phyloP scores from a whole-genome alignment of 1,140 invertebrate species.

The Drosophila kurseongensis region DNA sequence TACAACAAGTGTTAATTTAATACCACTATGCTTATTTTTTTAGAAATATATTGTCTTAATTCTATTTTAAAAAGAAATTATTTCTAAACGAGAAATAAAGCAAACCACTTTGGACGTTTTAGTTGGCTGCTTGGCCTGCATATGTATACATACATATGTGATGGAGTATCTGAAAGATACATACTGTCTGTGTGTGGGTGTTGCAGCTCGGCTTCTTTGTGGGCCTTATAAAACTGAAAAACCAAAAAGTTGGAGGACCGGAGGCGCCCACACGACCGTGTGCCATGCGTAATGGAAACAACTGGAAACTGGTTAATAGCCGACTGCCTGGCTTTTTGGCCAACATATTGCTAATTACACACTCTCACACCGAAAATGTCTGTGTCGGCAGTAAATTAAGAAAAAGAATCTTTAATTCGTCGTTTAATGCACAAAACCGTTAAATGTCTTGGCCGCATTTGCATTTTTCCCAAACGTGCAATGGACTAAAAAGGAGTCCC shows the following conservation, averaged over 20 bases:
- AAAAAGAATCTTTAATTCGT: slow-evolving; percentile 56
- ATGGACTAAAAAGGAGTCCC: slow-evolving; percentile 25
- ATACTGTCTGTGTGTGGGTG: slow-evolving; percentile 57
- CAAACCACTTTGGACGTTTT: slow-evolving; percentile 12
- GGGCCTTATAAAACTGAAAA: slow-evolving; percentile 28
- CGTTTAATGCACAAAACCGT: slow-evolving; percentile 31
- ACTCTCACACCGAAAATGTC: slow-evolving; percentile 34
- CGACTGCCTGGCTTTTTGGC: slow-evolving; percentile 46
- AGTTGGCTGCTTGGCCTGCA: slow-evolving; percentile 4
- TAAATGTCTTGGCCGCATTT: slow-evolving; percentile 48
- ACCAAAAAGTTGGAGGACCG: slow-evolving; percentile 14
- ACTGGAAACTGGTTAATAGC: slow-evolving; percentile 47
- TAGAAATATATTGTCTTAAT: too few species aligned
- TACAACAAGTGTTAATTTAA: too few species aligned
- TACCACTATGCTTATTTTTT: too few species aligned
- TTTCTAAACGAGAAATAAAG: too few species aligned
- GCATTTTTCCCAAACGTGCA: slow-evolving; percentile 38
- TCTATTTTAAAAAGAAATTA: too few species aligned
- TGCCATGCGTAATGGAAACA: slow-evolving; percentile 63
- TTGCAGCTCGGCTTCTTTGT: slow-evolving; percentile 40
- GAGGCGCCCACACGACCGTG: slow-evolving; percentile 30
- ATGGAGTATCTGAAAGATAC: slow-evolving; percentile 19
- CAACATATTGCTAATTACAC: slow-evolving; percentile 67
- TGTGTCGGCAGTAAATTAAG: slow-evolving; percentile 61
- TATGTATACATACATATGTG: neutral